A percentile compares a stretch with the other conserved stretches of the same genome.
Evolutionary conservation across 2,113 vertebrate genomes (phyloP).

Genomic region (Gymnocephalus cernua): DNA sequence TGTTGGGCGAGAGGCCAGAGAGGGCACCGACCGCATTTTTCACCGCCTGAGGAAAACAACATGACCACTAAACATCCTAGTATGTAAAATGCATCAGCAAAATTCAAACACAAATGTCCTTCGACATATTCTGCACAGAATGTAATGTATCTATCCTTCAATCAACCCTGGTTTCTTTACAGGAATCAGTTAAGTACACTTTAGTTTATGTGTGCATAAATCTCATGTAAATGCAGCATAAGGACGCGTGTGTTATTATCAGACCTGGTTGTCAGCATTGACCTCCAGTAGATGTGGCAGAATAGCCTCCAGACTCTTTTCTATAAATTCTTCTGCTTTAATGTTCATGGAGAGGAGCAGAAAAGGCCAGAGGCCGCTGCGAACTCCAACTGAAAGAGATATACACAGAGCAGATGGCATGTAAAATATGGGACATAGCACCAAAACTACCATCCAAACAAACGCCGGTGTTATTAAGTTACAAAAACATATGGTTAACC

Average conservation of each 20-base stretch:
- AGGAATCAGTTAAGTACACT: not conserved
- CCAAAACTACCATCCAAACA: not conserved
- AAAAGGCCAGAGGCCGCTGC: conserved; percentile 88
- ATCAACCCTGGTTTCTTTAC: not conserved
- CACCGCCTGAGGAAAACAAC: conserved; percentile 70
- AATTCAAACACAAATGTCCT: not conserved
- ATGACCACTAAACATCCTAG: not conserved
- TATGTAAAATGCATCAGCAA: not conserved
- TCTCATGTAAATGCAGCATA: not conserved
- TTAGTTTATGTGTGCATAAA: not conserved
- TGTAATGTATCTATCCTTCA: not conserved
- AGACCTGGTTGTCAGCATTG: conserved; percentile 87
- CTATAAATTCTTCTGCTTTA: conserved; percentile 88
- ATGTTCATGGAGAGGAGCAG: conserved; percentile 93
- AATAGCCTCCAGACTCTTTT: conserved; percentile 89
- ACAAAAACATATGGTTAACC: not conserved
- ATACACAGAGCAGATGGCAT: not conserved
- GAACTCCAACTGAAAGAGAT: conserved; percentile 83
- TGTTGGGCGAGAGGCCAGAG: conserved; percentile 88
- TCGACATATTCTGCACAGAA: not conserved
- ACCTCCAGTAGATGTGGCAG: conserved; percentile 87
- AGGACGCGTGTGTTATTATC: not conserved
- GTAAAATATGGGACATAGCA: not conserved
- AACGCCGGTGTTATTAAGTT: not conserved
- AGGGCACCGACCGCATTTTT: conserved; percentile 93